A percentile compares a stretch with the other conserved stretches of the same genome.
These are phyloP conservation scores for Pteronura brasiliensis DNA, from an alignment of 2,113 vertebrate species.

Conservation along the genomic window DNA sequence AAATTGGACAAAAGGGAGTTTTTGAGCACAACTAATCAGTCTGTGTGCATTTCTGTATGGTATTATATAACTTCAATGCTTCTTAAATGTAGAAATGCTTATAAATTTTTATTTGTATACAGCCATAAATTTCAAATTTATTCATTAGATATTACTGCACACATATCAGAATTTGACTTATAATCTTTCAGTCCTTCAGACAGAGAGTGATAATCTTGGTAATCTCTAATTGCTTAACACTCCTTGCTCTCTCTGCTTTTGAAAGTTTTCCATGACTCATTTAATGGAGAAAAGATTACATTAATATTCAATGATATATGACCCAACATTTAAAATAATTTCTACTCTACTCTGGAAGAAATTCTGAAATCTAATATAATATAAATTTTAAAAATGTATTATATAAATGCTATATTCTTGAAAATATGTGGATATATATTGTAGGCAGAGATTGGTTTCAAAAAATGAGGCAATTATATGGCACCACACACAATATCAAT, in stretches of 20 bases:
- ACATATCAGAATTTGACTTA: not conserved
- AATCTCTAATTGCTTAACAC: not conserved
- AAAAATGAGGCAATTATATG: not conserved
- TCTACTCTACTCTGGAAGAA: not conserved
- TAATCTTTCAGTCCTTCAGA: not conserved
- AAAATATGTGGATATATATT: not conserved
- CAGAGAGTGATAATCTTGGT: not conserved
- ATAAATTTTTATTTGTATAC: not conserved
- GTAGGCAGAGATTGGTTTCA: not conserved
- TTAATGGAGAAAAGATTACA: not conserved
- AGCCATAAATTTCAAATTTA: not conserved
- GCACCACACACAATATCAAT: not conserved
- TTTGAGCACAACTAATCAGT: not conserved
- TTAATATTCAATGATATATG: not conserved
- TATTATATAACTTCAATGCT: not conserved
- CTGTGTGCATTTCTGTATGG: not conserved
- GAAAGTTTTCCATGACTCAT: not conserved
- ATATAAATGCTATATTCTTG: not conserved
- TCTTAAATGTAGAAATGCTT: not conserved
- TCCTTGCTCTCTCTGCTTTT: not conserved
- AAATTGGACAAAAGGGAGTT: not conserved
- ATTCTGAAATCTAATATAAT: slow-evolving; percentile 10
- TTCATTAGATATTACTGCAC: not conserved
- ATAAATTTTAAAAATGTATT: not conserved
- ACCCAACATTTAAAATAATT: not conserved